Evolutionary conservation across 2,888 invertebrate species (phyloP).

Genomic region (Falcaria lacertinaria): DNA sequence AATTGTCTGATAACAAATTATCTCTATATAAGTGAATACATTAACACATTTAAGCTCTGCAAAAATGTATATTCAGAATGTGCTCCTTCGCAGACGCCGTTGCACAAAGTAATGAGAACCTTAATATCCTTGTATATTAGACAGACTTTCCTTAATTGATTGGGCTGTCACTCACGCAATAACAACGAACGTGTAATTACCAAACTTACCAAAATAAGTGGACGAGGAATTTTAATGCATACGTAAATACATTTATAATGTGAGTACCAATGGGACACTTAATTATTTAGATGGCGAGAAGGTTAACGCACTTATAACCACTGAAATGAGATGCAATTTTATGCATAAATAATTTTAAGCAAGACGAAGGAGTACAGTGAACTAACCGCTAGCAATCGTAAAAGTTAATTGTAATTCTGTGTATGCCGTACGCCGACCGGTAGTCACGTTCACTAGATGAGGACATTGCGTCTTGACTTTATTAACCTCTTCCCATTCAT

Average conservation of each 20-base stretch:
- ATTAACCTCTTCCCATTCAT: conserved; percentile 49
- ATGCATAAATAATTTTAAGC: conserved; percentile 11
- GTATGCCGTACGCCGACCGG: conserved; percentile 32
- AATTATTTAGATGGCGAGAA: too few relatives aligned
- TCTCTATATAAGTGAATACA: too few relatives aligned
- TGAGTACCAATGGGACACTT: too few relatives aligned
- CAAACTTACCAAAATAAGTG: too few relatives aligned
- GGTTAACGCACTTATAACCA: too few relatives aligned
- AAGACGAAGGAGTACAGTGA: conserved; percentile 26
- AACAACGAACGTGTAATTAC: conserved; percentile 17
- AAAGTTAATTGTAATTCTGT: conserved; percentile 56
- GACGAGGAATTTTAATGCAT: too few relatives aligned
- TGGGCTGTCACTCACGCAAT: conserved; percentile 27
- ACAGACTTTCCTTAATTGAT: conserved; percentile 17
- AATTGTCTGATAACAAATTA: too few relatives aligned
- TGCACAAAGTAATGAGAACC: conserved; percentile 12
- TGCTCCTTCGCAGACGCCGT: not conserved
- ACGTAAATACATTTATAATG: too few relatives aligned
- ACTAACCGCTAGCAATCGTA: conserved; percentile 32
- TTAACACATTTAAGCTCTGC: too few relatives aligned
- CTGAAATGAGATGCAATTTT: not conserved
- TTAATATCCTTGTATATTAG: conserved; percentile 19
- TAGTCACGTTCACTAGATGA: conserved; percentile 51
- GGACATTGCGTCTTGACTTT: conserved; percentile 48
- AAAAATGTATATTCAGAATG: not conserved